Evolutionary conservation across 2,888 invertebrate species (phyloP).

Genomic region (Chalcosyrphus nemorum): DNA sequence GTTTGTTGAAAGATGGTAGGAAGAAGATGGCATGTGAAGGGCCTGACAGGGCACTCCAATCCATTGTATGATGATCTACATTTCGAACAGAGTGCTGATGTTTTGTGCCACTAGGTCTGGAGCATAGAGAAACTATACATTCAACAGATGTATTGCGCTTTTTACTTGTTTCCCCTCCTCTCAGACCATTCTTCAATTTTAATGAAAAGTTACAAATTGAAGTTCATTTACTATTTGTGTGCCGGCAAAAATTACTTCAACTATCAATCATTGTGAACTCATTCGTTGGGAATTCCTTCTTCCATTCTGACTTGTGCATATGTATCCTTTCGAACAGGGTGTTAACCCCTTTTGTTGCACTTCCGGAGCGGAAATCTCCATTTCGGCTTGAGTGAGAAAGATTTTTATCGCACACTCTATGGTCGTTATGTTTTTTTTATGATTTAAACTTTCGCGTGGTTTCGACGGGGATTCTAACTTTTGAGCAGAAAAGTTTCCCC

Average conservation of each 20-base stretch:
- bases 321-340: constrained; percentile 9
- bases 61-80: constrained; percentile 20
- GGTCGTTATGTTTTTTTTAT: constrained; percentile 64
- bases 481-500: background rate
- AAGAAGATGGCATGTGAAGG: background rate
- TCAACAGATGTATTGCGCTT: constrained; percentile 19
- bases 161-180: background rate
- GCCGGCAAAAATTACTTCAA: constrained; percentile 40
- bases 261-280: constrained; percentile 55
- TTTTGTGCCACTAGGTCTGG: background rate
- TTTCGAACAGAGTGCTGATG: constrained; percentile 9
- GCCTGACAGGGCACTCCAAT: background rate
- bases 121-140: background rate
- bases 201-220: constrained; percentile 59
- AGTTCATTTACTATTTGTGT: constrained; percentile 55
- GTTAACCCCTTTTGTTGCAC: constrained; percentile 54
- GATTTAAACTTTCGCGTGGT: constrained; percentile 25
- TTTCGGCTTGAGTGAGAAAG: constrained; percentile 41
- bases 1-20: too few species aligned
- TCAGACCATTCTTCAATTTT: constrained; percentile 42
- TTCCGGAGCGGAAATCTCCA: constrained; percentile 67
- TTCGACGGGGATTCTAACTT: background rate
- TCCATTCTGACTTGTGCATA: background rate
- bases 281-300: background rate
- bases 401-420: constrained; percentile 52